A percentile compares a stretch with the other conserved stretches of the same genome.
Conservation (phyloP, 2,113 vertebrate species). For the Dinomys branickii region DNA sequence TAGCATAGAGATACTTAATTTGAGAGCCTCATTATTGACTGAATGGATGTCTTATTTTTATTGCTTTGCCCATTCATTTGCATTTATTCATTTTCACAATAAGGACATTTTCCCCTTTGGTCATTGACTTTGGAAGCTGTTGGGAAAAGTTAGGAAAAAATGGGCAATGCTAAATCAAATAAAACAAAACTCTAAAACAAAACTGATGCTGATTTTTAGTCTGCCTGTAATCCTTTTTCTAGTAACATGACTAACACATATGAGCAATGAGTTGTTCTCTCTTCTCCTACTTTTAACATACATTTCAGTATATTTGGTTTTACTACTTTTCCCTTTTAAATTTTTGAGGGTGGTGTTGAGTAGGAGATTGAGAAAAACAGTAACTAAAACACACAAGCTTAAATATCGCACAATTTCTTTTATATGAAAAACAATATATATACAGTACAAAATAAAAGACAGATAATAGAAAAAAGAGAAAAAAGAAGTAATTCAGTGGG, state of each 20-base stretch:
- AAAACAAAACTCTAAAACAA: background rate
- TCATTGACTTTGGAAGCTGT: background rate
- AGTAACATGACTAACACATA: background rate
- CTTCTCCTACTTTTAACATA: background rate
- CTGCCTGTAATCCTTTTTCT: background rate
- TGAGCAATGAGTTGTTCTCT: background rate
- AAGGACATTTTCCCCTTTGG: background rate
- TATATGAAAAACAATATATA: background rate
- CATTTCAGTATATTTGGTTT: background rate
- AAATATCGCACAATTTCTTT: background rate
- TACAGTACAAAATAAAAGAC: background rate
- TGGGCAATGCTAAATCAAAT: background rate
- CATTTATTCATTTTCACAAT: conserved; percentile 35
- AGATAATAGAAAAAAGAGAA: background rate
- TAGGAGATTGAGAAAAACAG: background rate
- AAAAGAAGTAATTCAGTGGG: background rate
- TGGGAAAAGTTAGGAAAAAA: background rate
- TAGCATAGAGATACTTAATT: conserved; percentile 24
- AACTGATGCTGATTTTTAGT: background rate
- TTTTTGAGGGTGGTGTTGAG: background rate
- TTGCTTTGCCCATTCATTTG: background rate
- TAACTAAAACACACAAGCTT: background rate
- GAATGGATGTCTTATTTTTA: background rate
- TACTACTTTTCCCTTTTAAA: background rate
- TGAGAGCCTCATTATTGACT: background rate